phyloP scores from a whole-genome alignment of 2,888 invertebrate species.

The Chalcosyrphus nemorum region DNA sequence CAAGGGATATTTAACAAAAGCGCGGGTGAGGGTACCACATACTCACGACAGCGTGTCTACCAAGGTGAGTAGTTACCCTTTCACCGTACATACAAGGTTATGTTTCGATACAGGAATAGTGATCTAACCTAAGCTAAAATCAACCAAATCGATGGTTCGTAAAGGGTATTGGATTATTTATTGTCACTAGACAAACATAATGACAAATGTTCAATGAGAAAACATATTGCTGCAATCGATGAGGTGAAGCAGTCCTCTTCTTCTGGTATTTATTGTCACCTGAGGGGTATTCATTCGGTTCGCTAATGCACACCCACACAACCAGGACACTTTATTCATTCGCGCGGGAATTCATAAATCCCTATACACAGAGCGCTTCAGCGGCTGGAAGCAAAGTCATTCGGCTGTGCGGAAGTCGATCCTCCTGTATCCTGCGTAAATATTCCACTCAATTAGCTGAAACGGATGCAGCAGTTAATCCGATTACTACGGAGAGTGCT shows the following conservation, averaged over 20 bases:
- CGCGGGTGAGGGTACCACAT: neutral
- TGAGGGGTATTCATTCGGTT: neutral
- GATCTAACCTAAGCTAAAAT: constrained; percentile 1
- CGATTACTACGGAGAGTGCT: constrained; percentile 23
- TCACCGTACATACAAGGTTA: neutral
- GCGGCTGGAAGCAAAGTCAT: constrained; percentile 8
- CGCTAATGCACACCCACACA: neutral
- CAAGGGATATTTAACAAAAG: neutral
- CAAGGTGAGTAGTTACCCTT: constrained; percentile 18
- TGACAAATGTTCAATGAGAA: neutral
- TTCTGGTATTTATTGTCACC: neutral
- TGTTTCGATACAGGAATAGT: neutral
- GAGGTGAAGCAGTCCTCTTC: neutral
- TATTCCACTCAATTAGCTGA: constrained; percentile 44
- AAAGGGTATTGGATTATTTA: neutral
- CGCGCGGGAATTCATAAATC: neutral
- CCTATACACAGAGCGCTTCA: neutral
- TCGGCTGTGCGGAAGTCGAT: constrained; percentile 21
- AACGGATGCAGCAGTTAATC: constrained; percentile 37
- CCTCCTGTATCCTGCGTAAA: constrained; percentile 10
- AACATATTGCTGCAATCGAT: neutral
- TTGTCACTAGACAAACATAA: neutral
- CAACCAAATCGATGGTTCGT: constrained; percentile 1
- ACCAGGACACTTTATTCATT: neutral
- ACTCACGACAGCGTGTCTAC: constrained; percentile 16